Evolutionary conservation across 1,140 invertebrate genomes (phyloP).

Genomic region (Apis laboriosa): DNA sequence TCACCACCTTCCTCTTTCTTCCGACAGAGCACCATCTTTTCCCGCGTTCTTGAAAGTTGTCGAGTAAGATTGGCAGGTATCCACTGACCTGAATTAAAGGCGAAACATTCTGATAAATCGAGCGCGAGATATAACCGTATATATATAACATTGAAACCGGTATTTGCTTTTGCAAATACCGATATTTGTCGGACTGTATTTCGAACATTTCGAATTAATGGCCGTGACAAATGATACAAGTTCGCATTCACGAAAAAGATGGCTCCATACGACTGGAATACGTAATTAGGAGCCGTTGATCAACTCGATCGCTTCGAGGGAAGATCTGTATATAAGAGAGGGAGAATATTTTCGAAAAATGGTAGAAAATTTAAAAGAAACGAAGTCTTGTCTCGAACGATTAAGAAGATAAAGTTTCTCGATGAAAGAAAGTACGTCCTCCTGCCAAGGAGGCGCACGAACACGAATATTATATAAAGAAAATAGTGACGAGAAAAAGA

Average conservation of each 20-base stretch:
- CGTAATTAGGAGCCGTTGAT: conserved; percentile 15
- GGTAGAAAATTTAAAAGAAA: not conserved
- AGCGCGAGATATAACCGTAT: not conserved
- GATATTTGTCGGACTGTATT: not conserved
- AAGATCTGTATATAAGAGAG: no score
- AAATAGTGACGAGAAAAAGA: not conserved
- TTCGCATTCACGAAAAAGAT: conserved; percentile 14
- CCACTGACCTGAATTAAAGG: conserved; percentile 14
- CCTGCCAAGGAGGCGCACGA: no score
- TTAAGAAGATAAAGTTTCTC: not conserved
- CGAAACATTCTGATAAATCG: conserved; percentile 30
- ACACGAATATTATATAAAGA: not conserved
- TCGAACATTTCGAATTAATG: conserved; percentile 32
- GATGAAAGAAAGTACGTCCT: not conserved
- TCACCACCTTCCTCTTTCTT: not conserved
- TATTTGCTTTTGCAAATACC: not conserved
- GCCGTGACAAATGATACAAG: conserved; percentile 26
- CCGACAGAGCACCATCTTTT: not conserved
- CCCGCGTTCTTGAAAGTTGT: not conserved
- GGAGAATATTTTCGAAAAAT: not conserved
- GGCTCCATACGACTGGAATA: not conserved
- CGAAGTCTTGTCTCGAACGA: no score
- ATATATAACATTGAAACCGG: no score
- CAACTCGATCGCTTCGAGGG: not conserved
- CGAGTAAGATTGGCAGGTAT: not conserved